Evolutionary conservation across 2,888 invertebrate genomes (phyloP).

Genomic region (Cosmia trapezina): DNA sequence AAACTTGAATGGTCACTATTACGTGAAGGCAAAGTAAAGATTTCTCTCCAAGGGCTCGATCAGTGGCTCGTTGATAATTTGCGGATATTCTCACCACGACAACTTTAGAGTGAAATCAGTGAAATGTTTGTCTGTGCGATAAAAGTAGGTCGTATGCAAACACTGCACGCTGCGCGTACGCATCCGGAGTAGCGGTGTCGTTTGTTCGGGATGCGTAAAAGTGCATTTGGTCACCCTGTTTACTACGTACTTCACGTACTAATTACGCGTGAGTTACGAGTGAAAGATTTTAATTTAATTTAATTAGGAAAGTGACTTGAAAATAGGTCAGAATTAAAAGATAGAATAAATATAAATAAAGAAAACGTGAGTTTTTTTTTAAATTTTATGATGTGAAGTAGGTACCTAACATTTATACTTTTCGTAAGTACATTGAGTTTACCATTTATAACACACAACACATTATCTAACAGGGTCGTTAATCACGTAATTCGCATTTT

Average conservation of each 20-base stretch:
- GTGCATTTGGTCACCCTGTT: constrained; percentile 26
- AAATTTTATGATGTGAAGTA: too few species aligned
- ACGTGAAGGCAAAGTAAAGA: constrained; percentile 44
- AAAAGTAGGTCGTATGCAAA: constrained; percentile 64
- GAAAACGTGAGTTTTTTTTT: too few species aligned
- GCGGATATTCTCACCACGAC: constrained; percentile 55
- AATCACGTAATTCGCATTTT: constrained; percentile 13
- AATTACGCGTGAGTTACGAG: background rate
- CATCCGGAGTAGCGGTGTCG: constrained; percentile 62
- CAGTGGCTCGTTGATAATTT: constrained; percentile 35
- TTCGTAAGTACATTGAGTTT: background rate
- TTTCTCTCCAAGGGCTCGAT: constrained; percentile 62
- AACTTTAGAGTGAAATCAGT: constrained; percentile 63
- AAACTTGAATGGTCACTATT: constrained; percentile 49
- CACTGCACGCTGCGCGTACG: constrained; percentile 55
- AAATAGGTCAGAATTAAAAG: background rate
- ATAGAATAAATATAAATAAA: too few species aligned
- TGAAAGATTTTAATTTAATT: background rate
- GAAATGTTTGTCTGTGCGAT: constrained; percentile 59
- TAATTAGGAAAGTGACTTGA: background rate
- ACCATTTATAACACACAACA: background rate
- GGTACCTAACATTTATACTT: background rate
- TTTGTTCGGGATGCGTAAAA: constrained; percentile 41
- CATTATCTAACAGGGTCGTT: background rate
- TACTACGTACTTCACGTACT: constrained; percentile 5